Evolutionary conservation across 2,113 vertebrate species (phyloP).

Genomic region (Mola mola): DNA sequence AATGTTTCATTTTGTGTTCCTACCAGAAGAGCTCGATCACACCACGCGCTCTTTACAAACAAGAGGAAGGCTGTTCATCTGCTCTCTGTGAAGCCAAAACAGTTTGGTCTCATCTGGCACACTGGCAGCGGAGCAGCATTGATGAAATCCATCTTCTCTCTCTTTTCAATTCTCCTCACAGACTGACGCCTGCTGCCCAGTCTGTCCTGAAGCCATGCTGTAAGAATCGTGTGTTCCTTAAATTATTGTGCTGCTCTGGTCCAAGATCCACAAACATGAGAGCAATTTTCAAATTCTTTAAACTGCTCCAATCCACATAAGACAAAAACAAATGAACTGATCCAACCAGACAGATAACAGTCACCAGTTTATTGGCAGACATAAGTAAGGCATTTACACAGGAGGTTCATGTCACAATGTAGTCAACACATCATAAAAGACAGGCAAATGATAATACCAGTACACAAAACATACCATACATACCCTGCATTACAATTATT

Average conservation of each 20-base stretch:
- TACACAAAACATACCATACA: too few relatives aligned
- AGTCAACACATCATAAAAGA: too few relatives aligned
- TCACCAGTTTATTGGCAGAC: conserved; percentile 12
- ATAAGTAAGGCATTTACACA: conserved; percentile 16
- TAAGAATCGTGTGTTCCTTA: conserved; percentile 33
- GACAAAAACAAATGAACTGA: conserved; percentile 31
- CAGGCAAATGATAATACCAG: too few relatives aligned
- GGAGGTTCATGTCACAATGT: conserved; percentile 19
- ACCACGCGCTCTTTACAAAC: conserved; percentile 24
- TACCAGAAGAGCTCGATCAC: conserved; percentile 41
- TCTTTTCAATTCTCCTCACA: conserved; percentile 43
- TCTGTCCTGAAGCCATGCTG: conserved; percentile 23
- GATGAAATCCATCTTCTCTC: conserved; percentile 49
- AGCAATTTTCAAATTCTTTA: conserved; percentile 35
- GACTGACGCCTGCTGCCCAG: conserved; percentile 41
- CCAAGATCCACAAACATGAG: conserved; percentile 49
- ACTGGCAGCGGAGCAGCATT: conserved; percentile 26
- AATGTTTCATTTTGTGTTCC: conserved; percentile 24
- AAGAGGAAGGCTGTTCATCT: conserved; percentile 47
- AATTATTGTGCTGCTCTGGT: conserved; percentile 25
- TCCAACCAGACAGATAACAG: conserved; percentile 28
- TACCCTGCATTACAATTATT: too few relatives aligned
- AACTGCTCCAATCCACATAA: conserved; percentile 26
- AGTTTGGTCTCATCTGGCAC: conserved; percentile 34
- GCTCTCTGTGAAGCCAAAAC: conserved; percentile 47